A percentile compares a stretch with the other conserved stretches of the same genome.
phyloP scores from a whole-genome alignment of 2,888 invertebrate species.

The Eristalis pertinax region DNA sequence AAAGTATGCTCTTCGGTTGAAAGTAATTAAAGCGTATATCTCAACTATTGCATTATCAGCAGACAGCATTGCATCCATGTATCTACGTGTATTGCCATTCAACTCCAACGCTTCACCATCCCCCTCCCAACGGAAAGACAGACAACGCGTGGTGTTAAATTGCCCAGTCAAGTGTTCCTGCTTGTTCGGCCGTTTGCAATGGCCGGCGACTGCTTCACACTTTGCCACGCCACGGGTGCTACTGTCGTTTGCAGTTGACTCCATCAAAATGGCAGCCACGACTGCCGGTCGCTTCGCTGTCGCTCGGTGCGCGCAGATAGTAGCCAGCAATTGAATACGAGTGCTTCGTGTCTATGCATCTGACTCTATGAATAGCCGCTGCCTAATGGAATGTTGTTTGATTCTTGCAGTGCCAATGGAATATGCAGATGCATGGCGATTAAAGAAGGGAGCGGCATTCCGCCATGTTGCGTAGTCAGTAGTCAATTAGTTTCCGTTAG shows the following conservation, averaged over 20 bases:
- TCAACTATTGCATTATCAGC: not conserved
- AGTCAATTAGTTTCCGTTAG: conserved; percentile 28
- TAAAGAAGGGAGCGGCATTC: conserved; percentile 39
- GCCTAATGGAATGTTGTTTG: conserved; percentile 22
- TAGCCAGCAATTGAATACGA: conserved; percentile 18
- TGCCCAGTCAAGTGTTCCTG: conserved; percentile 28
- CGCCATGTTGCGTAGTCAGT: conserved; percentile 43
- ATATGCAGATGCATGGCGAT: not conserved
- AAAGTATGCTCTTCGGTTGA: not conserved
- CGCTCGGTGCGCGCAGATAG: conserved; percentile 39
- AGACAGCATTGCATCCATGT: not conserved
- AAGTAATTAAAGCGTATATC: conserved; percentile 23
- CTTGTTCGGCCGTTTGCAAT: not conserved
- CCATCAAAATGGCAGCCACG: conserved; percentile 55
- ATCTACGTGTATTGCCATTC: not conserved
- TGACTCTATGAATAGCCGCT: not conserved
- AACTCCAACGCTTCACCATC: not conserved
- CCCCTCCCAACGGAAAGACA: not conserved
- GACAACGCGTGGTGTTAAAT: conserved; percentile 26
- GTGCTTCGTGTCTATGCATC: conserved; percentile 12
- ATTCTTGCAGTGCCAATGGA: conserved; percentile 28
- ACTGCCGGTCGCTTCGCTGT: conserved; percentile 22
- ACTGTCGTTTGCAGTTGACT: conserved; percentile 9
- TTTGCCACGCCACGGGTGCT: not conserved
- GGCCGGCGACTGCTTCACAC: conserved; percentile 17